These are phyloP conservation scores for Aselliscus stoliczkanus DNA, from an alignment of 2,797 vertebrate genomes.

Conservation along the genomic window DNA sequence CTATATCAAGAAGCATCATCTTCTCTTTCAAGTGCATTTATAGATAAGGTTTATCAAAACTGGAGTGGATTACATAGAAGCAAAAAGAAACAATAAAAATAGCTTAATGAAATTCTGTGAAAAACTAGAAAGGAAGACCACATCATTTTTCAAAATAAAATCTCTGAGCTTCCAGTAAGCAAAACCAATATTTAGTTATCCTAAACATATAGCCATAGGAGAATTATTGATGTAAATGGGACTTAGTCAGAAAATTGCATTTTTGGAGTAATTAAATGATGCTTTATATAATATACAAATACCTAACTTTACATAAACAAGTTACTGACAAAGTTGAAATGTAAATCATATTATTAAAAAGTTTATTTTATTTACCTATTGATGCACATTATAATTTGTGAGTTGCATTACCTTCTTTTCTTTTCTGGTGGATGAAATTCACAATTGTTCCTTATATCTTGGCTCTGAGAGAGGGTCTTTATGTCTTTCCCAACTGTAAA, in stretches of 20 bases:
- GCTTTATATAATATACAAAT: neutral
- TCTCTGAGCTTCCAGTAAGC: neutral
- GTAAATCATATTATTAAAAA: neutral
- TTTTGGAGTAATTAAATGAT: neutral
- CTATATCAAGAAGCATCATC: slow-evolving; percentile 4
- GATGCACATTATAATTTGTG: neutral
- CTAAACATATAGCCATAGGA: neutral
- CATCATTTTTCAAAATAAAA: slow-evolving; percentile 29
- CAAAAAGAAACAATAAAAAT: neutral
- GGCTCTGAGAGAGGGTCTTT: neutral
- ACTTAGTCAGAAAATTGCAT: neutral
- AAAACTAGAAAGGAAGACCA: neutral
- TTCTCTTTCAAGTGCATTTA: slow-evolving; percentile 1
- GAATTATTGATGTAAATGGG: neutral
- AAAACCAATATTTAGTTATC: neutral
- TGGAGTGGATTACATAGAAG: neutral
- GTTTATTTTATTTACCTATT: neutral
- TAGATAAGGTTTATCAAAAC: slow-evolving; percentile 16
- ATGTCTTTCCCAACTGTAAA: neutral
- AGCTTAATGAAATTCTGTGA: neutral
- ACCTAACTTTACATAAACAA: neutral
- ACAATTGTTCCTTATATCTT: neutral
- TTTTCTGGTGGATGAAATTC: neutral
- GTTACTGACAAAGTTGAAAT: neutral
- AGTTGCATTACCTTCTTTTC: neutral